Base-by-base conservation (phyloP, 1,140 invertebrate genomes). In the Steinernema khuongi region DNA sequence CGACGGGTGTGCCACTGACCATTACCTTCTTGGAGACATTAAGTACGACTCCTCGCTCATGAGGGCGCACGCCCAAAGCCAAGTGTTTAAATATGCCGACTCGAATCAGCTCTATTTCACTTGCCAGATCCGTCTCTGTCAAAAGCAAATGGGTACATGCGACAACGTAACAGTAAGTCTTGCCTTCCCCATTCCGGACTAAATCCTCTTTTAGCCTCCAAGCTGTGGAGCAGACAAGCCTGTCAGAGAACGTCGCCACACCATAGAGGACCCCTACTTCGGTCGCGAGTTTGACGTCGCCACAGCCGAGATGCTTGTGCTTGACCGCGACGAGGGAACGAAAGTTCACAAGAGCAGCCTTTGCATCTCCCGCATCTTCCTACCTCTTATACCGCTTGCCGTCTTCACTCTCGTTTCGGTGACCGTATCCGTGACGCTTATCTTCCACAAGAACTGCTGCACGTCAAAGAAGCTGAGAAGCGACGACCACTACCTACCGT, bases 91-190 rank as follows among this genome's bases (percentile, higher is more conserved):
- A 75, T 84, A 84, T 68, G 84, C 82, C 11, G 83, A 84, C 66
- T 80, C 82, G 1, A 84, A 84, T 75, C 81, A 84, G 66, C 69
- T 84, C n/a, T 85, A 76, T 36, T 84, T 84, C 73, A 85, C 83
- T 1, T 84, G 83, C 43, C 83, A 85, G 70, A 85, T 85, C 44
- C 26, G 82, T 28, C 68, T 84, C 60, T 84, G 83, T 67, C 83
- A 84, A 74, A 85, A 80, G 67, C 81, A 85, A 41, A 83, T 84
- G 82, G 81, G 80, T 19, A 82, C 85, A 78, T 85, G 83, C 70
- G 70, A 81, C 22, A 82, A 79, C 18, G 78, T 84, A 31, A 84
- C 83, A 68, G 83, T 84, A 76, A 72, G 66, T 70, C 31, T 1
- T 4, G n/a, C 68, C 50, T 26, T 29, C 7, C 4, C 19, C 19